Evolutionary conservation across 2,888 invertebrate species (phyloP).

Genomic region (Antheraea assamensis): DNA sequence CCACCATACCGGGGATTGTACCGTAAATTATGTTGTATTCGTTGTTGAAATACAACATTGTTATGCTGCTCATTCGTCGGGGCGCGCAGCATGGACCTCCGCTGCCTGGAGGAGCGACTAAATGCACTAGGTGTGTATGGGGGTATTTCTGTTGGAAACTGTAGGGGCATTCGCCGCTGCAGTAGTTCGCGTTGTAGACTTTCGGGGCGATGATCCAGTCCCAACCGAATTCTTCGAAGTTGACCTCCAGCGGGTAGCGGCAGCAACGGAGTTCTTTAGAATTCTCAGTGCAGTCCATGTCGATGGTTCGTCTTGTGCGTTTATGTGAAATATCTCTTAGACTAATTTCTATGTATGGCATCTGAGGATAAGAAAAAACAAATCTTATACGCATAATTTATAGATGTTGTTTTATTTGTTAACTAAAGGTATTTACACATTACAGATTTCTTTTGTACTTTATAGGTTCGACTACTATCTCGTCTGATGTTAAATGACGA

Average conservation of each 20-base stretch:
- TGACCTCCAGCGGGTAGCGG: slow-evolving; percentile 95
- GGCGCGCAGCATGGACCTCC: slow-evolving; percentile 97
- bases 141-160: slow-evolving; percentile 93
- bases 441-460: no score
- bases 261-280: slow-evolving; percentile 94
- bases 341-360: slow-evolving; percentile 80
- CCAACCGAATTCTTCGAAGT: slow-evolving; percentile 98
- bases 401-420: background rate
- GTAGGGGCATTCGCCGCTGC: slow-evolving; percentile 96
- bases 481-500: no score
- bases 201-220: slow-evolving; percentile 99
- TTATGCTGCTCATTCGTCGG: slow-evolving; percentile 92
- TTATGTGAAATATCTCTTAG: slow-evolving; percentile 79
- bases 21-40: slow-evolving; percentile 94
- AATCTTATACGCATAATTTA: background rate
- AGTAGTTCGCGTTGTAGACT: slow-evolving; percentile 97
- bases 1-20: slow-evolving; percentile 96
- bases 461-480: no score
- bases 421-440: no score
- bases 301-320: slow-evolving; percentile 89
- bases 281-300: slow-evolving; percentile 92
- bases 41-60: slow-evolving; percentile 95
- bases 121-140: slow-evolving; percentile 93
- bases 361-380: slow-evolving; percentile 50
- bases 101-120: slow-evolving; percentile 88